Conservation (phyloP, 2,888 invertebrate species). For the Argyresthia albistria region DNA sequence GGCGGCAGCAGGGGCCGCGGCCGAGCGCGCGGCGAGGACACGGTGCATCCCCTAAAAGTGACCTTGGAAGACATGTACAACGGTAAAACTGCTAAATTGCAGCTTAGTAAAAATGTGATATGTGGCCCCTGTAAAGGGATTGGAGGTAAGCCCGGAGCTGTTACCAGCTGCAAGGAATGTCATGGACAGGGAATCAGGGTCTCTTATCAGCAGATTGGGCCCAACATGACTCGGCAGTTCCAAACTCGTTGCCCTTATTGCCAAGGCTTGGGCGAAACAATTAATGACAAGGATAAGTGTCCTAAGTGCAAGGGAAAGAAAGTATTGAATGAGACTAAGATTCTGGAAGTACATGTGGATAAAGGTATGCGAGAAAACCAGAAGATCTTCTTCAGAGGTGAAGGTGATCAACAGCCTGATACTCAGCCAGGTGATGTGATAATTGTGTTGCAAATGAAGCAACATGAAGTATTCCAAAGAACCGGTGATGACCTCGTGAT, state of each 20-base stretch:
- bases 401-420: constrained; percentile 92
- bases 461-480: constrained; percentile 85
- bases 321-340: constrained; percentile 85
- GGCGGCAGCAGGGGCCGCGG: constrained; percentile 70
- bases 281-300: constrained; percentile 88
- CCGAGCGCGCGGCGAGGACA: constrained; percentile 83
- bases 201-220: constrained; percentile 78
- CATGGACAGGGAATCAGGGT: constrained; percentile 85
- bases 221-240: constrained; percentile 76
- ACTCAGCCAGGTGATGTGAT: constrained; percentile 91
- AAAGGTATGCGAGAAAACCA: constrained; percentile 91
- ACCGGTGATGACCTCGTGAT: constrained; percentile 82
- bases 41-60: constrained; percentile 87
- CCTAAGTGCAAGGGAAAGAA: constrained; percentile 87
- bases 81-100: constrained; percentile 88
- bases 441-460: constrained; percentile 86
- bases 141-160: constrained; percentile 80
- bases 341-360: constrained; percentile 89
- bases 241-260: constrained; percentile 76
- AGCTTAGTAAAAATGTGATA: constrained; percentile 86
- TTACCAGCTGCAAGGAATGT: constrained; percentile 79
- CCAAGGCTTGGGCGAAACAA: constrained; percentile 79
- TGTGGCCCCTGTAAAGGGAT: constrained; percentile 84
- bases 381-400: constrained; percentile 88
- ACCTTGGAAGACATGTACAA: constrained; percentile 92